Conservation (phyloP, 2,113 vertebrate genomes). For the Chamaetylas fuelleborni region DNA sequence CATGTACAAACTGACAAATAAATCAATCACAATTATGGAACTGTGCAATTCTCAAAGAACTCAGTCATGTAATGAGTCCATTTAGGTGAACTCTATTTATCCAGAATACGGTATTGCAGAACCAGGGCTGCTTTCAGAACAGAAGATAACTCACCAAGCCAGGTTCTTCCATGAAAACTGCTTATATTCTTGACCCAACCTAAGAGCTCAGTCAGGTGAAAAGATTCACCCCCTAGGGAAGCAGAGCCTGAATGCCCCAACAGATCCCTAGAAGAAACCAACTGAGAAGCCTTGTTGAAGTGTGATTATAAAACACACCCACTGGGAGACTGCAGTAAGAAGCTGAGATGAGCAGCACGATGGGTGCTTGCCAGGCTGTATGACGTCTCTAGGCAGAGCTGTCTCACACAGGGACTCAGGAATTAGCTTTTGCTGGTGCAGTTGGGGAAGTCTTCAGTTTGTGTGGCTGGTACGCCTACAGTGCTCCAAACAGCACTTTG, state of each 20-base stretch:
- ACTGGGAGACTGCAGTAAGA: neutral
- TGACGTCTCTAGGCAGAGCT: accelerated
- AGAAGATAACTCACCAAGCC: neutral
- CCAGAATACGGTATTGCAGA: neutral
- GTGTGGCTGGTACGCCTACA: accelerated
- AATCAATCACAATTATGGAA: neutral
- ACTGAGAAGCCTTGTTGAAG: neutral
- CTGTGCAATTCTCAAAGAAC: neutral
- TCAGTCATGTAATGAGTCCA: neutral
- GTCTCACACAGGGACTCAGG: neutral
- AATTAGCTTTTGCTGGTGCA: neutral
- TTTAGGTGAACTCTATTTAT: neutral
- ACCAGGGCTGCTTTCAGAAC: neutral
- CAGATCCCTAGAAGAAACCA: neutral
- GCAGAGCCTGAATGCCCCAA: neutral
- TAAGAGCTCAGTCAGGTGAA: neutral
- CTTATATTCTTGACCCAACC: neutral
- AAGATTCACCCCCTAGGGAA: neutral
- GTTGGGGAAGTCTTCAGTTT: neutral
- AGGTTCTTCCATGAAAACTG: neutral
- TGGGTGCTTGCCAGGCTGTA: neutral
- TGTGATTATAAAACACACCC: neutral
- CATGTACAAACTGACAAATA: neutral
- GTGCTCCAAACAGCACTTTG: neutral
- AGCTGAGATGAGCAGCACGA: neutral